Evolutionary conservation across 2,888 invertebrate species (phyloP).

Genomic region (Heliothis peltigera): DNA sequence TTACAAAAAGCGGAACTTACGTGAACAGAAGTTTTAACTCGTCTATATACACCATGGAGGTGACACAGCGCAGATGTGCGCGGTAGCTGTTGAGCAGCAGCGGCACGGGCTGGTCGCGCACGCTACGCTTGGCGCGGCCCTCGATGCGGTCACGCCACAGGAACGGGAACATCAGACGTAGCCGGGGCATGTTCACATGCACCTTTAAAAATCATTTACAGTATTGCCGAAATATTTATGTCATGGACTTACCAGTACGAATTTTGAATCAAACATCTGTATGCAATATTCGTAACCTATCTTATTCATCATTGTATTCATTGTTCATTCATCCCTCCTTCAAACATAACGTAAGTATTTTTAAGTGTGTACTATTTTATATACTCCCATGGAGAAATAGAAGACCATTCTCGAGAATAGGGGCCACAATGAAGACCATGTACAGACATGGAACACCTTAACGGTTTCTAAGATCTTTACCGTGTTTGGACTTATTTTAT

Average conservation of each 20-base stretch:
- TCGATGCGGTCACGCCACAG: constrained; percentile 91
- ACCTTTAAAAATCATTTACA: constrained; percentile 66
- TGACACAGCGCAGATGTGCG: constrained; percentile 93
- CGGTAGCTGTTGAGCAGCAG: constrained; percentile 92
- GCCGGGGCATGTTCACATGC: constrained; percentile 90
- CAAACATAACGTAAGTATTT: too few species aligned
- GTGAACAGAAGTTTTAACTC: constrained; percentile 92
- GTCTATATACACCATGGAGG: constrained; percentile 92
- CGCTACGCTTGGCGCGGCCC: constrained; percentile 92
- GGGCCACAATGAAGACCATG: too few species aligned
- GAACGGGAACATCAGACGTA: constrained; percentile 93
- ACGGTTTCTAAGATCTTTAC: too few species aligned
- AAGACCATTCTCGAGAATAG: too few species aligned
- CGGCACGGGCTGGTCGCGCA: constrained; percentile 91
- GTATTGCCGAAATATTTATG: neutral
- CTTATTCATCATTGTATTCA: too few species aligned
- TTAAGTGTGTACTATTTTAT: too few species aligned
- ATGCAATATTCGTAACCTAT: neutral
- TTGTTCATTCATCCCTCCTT: too few species aligned
- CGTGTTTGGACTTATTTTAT: too few species aligned
- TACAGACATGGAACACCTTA: too few species aligned
- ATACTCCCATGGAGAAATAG: too few species aligned
- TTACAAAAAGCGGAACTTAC: constrained; percentile 80
- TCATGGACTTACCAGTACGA: too few species aligned
- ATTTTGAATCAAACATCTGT: too few species aligned